Base-by-base conservation (phyloP, 2,888 invertebrate genomes). In the Alloplasta piceator region DNA sequence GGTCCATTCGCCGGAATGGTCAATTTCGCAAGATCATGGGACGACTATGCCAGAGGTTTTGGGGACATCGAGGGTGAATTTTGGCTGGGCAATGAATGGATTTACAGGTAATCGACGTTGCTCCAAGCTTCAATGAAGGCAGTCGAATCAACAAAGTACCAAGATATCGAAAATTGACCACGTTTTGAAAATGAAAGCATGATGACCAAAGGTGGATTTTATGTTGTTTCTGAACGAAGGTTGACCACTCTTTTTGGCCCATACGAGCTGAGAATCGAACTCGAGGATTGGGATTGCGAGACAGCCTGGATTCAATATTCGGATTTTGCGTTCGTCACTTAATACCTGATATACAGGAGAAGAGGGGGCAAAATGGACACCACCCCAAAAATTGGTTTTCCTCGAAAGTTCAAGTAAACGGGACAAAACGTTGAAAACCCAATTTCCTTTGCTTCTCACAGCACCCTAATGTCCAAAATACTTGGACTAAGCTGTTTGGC, bases 41-140 rank as follows among this genome's bases (percentile, higher is more conserved):
- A 91, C 5, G 93, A 93, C 9, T 95, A 95, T 87, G 94, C 93
- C 73, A 85, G 91, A 38, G 95, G 95, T 2, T 95, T 95, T 85
- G 95, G 95, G 0, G 89, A 93, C 83, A 85, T 94, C 12, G 58
- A 84, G 4, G 89, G 90, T 39, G 94, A 94, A 83, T 95, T 94
- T 86, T 95, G 94, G 94, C 92, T 94, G 82, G 94, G 95, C 5
- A 94, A 94, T 86, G 94, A 94, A 71, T 93, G 92, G 68, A 92
- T 94, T 58, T 92, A 94, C 82, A 85, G 84, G 87, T 87, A 66
- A 71, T 48, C 9, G 41, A 10, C 14, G n/a, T 36, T 61, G 36
- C 12, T 61, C 6, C 4, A 5, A 46, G 10, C 7, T 41, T 60
- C 7, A 43, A 43, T 26, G 3, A 26, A 26, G 26, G 1, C 26